A percentile compares a stretch with the other conserved stretches of the same genome.
Conservation (phyloP, 2,797 vertebrate species). For the Setipinna tenuifilis region DNA sequence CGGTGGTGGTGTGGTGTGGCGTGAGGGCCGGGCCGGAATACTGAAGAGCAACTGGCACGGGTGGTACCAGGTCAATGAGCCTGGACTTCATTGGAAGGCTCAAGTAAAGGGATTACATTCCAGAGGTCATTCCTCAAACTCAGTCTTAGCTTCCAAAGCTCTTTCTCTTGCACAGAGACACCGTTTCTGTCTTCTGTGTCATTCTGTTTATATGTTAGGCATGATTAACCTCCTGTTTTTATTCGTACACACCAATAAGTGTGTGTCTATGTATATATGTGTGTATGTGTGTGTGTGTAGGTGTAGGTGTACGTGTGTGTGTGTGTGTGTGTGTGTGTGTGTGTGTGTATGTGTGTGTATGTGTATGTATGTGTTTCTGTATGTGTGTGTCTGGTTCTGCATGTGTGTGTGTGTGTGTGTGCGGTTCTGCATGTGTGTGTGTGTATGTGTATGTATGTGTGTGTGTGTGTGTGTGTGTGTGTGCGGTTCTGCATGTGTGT, state of each 20-base stretch:
- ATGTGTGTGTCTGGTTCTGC: background rate
- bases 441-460: too few relatives aligned
- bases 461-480: too few relatives aligned
- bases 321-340: background rate
- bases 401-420: background rate
- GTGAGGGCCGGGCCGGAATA: background rate
- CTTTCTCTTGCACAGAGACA: background rate
- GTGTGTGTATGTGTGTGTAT: background rate
- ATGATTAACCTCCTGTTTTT: constrained; percentile 5
- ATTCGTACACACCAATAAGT: background rate
- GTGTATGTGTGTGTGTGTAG: background rate
- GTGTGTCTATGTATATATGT: background rate
- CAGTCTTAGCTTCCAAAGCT: background rate
- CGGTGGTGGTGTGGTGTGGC: background rate
- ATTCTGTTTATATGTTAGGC: background rate
- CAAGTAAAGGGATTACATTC: constrained; percentile 22
- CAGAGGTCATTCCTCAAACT: constrained; percentile 18
- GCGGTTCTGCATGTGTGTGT: too few relatives aligned
- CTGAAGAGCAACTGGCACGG: background rate
- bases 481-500: too few relatives aligned
- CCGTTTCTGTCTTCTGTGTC: background rate
- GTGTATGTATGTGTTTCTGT: background rate
- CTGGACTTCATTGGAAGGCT: constrained; percentile 15
- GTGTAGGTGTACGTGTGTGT: background rate
- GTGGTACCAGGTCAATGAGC: background rate